These are phyloP conservation scores for Anastatus disparis DNA, from an alignment of 1,140 invertebrate genomes.

Conservation along the genomic window DNA sequence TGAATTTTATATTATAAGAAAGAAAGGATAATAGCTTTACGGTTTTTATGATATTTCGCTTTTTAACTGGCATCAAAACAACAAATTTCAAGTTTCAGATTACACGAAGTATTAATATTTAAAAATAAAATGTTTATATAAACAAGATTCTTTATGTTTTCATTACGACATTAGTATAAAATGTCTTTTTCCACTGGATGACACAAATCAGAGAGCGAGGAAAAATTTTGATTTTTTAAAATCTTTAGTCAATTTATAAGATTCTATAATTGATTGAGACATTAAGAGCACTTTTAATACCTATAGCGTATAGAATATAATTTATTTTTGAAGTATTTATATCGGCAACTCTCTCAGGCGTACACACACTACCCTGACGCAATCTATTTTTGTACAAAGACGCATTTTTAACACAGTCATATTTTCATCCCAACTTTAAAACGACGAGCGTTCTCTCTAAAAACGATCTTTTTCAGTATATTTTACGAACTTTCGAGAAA, in stretches of 20 bases:
- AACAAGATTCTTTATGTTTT: background rate
- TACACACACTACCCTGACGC: background rate
- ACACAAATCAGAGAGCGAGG: background rate
- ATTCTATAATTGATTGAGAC: no score
- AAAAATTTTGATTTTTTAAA: background rate
- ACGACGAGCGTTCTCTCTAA: background rate
- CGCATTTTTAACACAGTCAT: conserved; percentile 25
- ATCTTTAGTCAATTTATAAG: no score
- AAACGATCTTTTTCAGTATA: background rate
- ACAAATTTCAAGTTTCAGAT: background rate
- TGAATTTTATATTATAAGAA: no score
- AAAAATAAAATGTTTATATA: conserved; percentile 17
- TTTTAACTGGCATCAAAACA: background rate
- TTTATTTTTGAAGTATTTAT: conserved; percentile 28
- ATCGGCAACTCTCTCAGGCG: background rate
- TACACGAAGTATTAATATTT: background rate
- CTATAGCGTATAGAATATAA: conserved; percentile 6
- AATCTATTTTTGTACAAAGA: conserved; percentile 28
- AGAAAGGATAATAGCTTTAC: no score
- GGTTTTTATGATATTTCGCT: no score
- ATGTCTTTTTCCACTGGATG: no score
- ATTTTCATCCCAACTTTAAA: conserved; percentile 23
- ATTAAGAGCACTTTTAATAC: background rate
- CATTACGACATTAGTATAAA: no score
- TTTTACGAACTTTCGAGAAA: no score